phyloP scores from a whole-genome alignment of 2,113 vertebrate genomes.

The Pagrus major region DNA sequence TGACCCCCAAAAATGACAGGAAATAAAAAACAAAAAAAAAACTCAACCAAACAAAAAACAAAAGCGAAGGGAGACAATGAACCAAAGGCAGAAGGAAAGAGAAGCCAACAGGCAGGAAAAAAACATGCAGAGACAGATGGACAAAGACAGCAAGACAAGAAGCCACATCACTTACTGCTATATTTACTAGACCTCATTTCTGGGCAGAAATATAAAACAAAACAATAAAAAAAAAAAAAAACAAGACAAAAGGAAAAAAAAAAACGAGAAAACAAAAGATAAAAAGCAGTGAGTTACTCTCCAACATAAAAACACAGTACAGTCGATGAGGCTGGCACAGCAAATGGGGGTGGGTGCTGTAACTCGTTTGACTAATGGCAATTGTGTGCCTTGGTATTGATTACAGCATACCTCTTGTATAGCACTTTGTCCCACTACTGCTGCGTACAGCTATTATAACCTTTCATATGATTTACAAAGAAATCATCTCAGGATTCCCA shows the following conservation, averaged over 20 bases:
- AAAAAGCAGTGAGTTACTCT: conserved; percentile 79
- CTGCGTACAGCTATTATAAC: conserved; percentile 55
- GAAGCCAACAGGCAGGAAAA: conserved; percentile 71
- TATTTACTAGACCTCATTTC: conserved; percentile 84
- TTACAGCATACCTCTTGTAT: conserved; percentile 59
- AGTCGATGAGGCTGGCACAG: conserved; percentile 73
- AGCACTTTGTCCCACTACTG: conserved; percentile 58
- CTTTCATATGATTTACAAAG: conserved; percentile 59
- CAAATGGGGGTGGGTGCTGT: conserved; percentile 68
- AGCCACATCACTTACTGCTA: conserved; percentile 84
- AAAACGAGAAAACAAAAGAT: conserved; percentile 62
- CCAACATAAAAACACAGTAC: conserved; percentile 79
- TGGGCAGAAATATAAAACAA: conserved; percentile 72
- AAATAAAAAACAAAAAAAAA: conserved; percentile 18
- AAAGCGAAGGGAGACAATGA: conserved; percentile 67
- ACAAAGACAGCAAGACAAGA: conserved; percentile 77
- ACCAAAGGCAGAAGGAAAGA: conserved; percentile 65
- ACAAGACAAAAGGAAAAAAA: conserved; percentile 56
- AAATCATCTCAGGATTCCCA: conserved; percentile 62
- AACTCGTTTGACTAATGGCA: conserved; percentile 72
- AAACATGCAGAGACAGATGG: conserved; percentile 73
- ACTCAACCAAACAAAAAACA: conserved; percentile 50
- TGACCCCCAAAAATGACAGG: conserved; percentile 74
- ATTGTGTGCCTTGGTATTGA: conserved; percentile 61
- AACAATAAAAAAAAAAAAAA: conserved; percentile 39